phyloP scores from a whole-genome alignment of 2,113 vertebrate genomes.

The Mustela lutreola region DNA sequence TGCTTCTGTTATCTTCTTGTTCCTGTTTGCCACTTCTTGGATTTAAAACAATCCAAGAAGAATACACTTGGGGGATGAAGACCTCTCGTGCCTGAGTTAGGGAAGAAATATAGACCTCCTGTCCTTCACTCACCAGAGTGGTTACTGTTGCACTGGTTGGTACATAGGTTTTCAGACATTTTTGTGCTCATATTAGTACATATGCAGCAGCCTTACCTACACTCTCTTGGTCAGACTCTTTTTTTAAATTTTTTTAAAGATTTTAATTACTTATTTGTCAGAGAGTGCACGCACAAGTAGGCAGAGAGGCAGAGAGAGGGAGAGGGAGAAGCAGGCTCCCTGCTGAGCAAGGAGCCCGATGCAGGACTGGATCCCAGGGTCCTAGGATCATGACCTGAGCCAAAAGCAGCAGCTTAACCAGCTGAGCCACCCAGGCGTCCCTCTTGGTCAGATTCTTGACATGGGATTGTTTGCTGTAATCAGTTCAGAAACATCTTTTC shows the following conservation, averaged over 20 bases:
- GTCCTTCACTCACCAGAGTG: background rate
- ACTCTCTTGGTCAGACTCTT: background rate
- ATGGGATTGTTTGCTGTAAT: background rate
- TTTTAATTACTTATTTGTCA: no score
- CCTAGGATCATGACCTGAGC: no score
- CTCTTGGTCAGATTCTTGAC: background rate
- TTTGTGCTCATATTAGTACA: background rate
- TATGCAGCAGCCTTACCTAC: no score
- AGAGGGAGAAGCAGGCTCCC: no score
- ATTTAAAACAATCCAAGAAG: background rate
- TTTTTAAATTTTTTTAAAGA: no score
- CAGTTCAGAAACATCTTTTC: background rate
- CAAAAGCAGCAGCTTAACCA: no score
- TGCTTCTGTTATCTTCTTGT: background rate
- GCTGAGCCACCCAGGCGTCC: no score
- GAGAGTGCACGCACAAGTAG: no score
- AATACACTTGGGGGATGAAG: background rate
- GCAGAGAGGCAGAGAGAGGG: no score
- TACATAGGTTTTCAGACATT: background rate
- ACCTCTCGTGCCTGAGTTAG: background rate
- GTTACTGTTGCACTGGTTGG: background rate
- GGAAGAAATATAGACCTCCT: background rate
- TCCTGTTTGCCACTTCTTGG: background rate
- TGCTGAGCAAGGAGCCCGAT: no score
- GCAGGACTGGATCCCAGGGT: no score